Evolutionary conservation across 2,888 invertebrate genomes (phyloP).

Genomic region (Phragmatobia fuliginosa): DNA sequence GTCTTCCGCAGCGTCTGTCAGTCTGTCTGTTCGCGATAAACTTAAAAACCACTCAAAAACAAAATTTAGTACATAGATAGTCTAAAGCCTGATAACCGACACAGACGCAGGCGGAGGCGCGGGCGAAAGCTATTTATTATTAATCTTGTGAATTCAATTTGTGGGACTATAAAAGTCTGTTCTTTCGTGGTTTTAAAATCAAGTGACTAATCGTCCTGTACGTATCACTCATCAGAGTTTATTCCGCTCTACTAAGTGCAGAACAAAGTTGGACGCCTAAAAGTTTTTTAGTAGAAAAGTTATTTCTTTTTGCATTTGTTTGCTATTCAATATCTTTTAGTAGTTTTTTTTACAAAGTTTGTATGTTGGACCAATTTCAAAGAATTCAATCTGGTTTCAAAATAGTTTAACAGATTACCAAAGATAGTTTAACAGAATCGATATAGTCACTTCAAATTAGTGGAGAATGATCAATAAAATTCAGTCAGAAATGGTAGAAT

Average conservation of each 20-base stretch:
- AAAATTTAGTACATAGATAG: too few species aligned
- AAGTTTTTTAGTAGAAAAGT: neutral
- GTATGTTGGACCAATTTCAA: neutral
- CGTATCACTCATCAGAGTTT: too few species aligned
- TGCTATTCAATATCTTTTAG: neutral
- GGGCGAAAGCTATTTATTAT: too few species aligned
- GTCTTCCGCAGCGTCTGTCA: too few species aligned
- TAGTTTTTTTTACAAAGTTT: neutral
- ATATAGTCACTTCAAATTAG: neutral
- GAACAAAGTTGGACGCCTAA: neutral
- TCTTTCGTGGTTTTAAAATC: too few species aligned
- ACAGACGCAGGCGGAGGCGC: too few species aligned
- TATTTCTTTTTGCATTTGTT: neutral
- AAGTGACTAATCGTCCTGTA: too few species aligned
- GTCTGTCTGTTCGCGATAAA: too few species aligned
- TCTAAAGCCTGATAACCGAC: too few species aligned
- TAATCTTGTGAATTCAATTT: too few species aligned
- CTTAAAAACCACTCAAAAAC: too few species aligned
- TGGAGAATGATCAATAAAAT: neutral
- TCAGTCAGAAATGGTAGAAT: neutral
- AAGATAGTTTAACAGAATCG: neutral
- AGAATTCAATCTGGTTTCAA: neutral
- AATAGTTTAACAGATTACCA: neutral
- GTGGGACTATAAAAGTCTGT: too few species aligned
- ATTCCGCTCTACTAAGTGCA: neutral